Evolutionary conservation across 2,797 vertebrate species (phyloP), one percentile per base, ranked within the genome.

Genomic region (Halcyon leucocephala): DNA sequence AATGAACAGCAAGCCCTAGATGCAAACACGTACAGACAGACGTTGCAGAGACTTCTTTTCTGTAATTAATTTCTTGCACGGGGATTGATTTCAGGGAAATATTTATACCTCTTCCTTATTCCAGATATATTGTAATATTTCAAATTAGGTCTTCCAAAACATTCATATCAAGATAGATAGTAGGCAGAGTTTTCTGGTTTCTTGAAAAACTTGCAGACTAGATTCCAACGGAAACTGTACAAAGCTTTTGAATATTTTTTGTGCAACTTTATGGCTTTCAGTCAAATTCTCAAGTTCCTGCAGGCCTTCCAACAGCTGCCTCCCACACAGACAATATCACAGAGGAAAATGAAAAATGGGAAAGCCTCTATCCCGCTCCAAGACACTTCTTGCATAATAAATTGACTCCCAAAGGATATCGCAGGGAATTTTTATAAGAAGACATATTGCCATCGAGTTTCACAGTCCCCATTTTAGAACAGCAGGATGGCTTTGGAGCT

Each of bases 291-390:
- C 31, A 89, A 62, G 74, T 64, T 95, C 41, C 78, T 84, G 41
- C 74, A 87, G 33, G 67, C 55, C 37, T 85, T 89, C 64, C 48
- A 89, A 51, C 55, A 89, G 66, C 60, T 95, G 81, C 81, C 83
- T 94, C 89, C 92, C 93, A 94, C 89, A 77, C 20, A 93, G 71
- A 82, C 14, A 70, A 29, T 84, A 93, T 77, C 67, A 65, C 25
- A 79, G 74, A 89, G 64, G 12, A 72, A 64, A 74, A 88, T 64
- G 26, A 85, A 70, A 89, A 92, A 89, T 9, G 26, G 28, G 24
- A 82, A 91, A 93, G 60, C 22, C 33, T 89, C 81, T 82, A 31
- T 67, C 14, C 48, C 80, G 60, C 44, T 95, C 57, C 48, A 64
- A 77, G 60, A 73, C 31, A 37, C 21, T 87, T 80, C 74, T 91